Conservation (phyloP, 2,888 invertebrate genomes). For the Acrobasis suavella region DNA sequence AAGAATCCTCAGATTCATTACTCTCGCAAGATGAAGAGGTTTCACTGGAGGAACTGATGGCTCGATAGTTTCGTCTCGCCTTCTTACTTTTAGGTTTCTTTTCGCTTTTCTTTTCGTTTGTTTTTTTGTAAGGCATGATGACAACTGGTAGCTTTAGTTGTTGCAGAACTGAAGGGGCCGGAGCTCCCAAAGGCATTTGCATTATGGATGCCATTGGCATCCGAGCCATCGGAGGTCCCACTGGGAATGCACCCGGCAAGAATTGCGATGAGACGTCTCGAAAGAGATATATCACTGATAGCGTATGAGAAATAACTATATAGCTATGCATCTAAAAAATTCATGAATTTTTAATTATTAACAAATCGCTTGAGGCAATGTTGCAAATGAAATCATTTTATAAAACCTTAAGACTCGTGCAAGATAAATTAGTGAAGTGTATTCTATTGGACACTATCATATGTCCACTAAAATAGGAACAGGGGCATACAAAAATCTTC, state of each 20-base stretch:
- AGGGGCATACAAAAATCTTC: no score
- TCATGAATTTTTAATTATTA: no score
- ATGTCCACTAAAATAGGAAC: no score
- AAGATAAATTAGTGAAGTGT: no score
- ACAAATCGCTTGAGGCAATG: no score
- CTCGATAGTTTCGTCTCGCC: constrained; percentile 34
- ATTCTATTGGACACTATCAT: no score
- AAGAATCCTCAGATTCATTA: constrained; percentile 25
- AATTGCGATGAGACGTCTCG: constrained; percentile 1
- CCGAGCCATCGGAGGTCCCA: constrained; percentile 40
- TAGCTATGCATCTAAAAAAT: constrained; percentile 1
- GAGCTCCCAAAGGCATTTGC: constrained; percentile 34
- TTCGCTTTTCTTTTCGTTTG: constrained; percentile 32
- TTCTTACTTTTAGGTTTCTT: constrained; percentile 36
- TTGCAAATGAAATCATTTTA: no score
- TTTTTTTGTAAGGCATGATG: constrained; percentile 60
- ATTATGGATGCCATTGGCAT: constrained; percentile 27
- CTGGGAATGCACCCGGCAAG: constrained; percentile 26
- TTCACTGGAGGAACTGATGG: constrained; percentile 27
- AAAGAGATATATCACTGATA: constrained; percentile 1
- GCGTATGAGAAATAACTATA: background rate
- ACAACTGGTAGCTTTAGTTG: constrained; percentile 59
- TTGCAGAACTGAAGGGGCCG: constrained; percentile 38
- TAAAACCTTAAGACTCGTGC: no score
- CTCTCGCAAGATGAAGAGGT: constrained; percentile 35